Evolutionary conservation across 1,140 invertebrate genomes (phyloP).

Genomic region (Drosophila lacteicornis): DNA sequence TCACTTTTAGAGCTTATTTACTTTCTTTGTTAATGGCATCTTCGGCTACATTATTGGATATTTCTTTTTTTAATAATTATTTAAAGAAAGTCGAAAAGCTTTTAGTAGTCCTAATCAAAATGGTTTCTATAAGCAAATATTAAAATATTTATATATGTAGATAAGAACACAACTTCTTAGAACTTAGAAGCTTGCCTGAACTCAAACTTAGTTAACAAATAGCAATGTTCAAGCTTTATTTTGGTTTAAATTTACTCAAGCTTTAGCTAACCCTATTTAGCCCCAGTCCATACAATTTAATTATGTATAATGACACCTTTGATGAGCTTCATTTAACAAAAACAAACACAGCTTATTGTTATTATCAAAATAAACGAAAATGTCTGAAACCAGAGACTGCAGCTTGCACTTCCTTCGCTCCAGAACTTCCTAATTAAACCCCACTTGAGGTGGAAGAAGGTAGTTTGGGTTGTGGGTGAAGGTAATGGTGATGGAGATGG

Average conservation of each 20-base stretch:
- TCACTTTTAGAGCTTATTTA: background rate
- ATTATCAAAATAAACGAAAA: background rate
- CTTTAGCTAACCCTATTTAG: background rate
- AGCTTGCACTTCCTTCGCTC: background rate
- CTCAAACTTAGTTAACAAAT: background rate
- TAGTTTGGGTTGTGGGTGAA: background rate
- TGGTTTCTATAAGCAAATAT: too few species aligned
- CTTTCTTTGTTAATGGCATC: background rate
- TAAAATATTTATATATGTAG: too few species aligned
- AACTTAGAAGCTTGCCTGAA: background rate
- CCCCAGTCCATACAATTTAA: background rate
- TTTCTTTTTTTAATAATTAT: too few species aligned
- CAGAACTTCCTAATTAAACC: background rate
- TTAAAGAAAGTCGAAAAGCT: background rate
- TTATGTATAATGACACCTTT: too few species aligned
- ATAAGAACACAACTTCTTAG: too few species aligned
- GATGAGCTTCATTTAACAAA: background rate
- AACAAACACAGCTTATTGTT: background rate
- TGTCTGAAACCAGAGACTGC: background rate
- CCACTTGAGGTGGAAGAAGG: conserved; percentile 2
- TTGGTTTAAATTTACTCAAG: background rate
- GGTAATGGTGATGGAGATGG: background rate
- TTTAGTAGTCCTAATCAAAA: background rate
- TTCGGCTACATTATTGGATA: background rate
- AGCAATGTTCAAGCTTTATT: background rate